Evolutionary conservation across 2,113 vertebrate genomes (phyloP).

Genomic region (Lethenteron reissneri): DNA sequence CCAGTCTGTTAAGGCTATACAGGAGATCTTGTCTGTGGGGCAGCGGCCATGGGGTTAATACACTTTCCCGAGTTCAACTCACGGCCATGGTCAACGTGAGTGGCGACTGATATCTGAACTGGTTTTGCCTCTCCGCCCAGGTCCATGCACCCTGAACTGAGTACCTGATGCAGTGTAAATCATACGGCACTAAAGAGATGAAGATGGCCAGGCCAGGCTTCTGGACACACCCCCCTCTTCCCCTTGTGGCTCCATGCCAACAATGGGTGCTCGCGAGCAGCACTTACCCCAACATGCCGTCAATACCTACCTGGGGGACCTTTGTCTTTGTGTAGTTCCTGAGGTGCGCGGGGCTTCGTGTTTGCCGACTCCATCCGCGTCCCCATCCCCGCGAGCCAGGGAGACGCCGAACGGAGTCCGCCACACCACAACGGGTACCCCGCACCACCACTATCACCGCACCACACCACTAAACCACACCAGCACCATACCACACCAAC

Average conservation of each 20-base stretch:
- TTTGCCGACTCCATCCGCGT: constrained; percentile 33
- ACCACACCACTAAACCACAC: too few relatives aligned
- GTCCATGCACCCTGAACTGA: not conserved
- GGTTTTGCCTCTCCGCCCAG: too few relatives aligned
- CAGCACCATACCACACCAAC: too few relatives aligned
- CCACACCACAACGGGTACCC: not conserved
- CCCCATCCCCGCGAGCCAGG: constrained; percentile 17
- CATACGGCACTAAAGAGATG: not conserved
- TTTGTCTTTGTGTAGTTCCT: not conserved
- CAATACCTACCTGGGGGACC: not conserved
- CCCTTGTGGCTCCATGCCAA: not conserved
- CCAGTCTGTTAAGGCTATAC: too few relatives aligned
- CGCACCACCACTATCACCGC: too few relatives aligned
- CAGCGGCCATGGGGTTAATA: too few relatives aligned
- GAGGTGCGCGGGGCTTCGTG: constrained; percentile 28
- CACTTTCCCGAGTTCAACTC: too few relatives aligned
- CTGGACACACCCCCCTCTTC: not conserved
- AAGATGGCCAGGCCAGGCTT: not conserved
- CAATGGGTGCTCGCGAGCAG: constrained; percentile 18
- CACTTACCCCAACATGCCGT: constrained; percentile 8
- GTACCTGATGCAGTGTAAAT: not conserved
- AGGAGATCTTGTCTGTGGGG: too few relatives aligned
- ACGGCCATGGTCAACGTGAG: too few relatives aligned
- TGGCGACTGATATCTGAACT: too few relatives aligned
- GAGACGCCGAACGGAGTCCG: constrained; percentile 20